Evolutionary conservation across 2,888 invertebrate species (phyloP).

Genomic region (Oscheius sp.): DNA sequence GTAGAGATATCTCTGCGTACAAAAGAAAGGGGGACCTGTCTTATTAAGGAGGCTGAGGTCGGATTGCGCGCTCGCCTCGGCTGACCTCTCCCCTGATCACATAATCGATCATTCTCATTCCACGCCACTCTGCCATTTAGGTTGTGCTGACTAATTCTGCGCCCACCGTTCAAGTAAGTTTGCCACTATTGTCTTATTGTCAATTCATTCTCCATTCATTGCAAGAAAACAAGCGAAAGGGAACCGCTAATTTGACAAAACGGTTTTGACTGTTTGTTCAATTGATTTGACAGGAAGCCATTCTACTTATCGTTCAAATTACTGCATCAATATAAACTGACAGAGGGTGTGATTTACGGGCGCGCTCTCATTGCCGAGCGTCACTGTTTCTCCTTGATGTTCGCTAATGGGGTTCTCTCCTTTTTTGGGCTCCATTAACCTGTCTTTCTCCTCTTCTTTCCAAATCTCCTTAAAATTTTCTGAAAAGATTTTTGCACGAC

Average conservation of each 20-base stretch:
- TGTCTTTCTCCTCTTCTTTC: not conserved
- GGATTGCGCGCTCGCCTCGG: constrained; percentile 20
- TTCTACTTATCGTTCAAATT: constrained; percentile 14
- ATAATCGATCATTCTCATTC: constrained; percentile 25
- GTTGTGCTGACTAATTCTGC: constrained; percentile 7
- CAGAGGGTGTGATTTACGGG: constrained; percentile 18
- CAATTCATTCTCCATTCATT: not conserved
- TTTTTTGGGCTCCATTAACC: not conserved
- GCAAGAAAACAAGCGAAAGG: not conserved
- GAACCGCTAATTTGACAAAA: not conserved
- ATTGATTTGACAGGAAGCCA: constrained; percentile 8
- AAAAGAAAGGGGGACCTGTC: not conserved
- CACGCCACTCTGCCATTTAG: constrained; percentile 9
- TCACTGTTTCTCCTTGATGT: constrained; percentile 1
- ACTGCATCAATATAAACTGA: constrained; percentile 10
- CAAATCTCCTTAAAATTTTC: not conserved
- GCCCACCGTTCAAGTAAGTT: not conserved
- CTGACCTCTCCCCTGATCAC: constrained; percentile 23
- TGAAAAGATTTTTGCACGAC: not conserved
- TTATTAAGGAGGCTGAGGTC: constrained; percentile 26
- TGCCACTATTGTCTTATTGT: not conserved
- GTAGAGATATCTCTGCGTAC: not conserved
- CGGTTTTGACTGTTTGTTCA: not conserved
- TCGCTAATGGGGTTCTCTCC: not conserved
- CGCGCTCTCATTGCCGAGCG: not conserved